Percentiles rank a stretch among this genome's conserved stretches.
Conservation (phyloP, 2,113 vertebrate genomes). For the Nymphicus hollandicus region DNA sequence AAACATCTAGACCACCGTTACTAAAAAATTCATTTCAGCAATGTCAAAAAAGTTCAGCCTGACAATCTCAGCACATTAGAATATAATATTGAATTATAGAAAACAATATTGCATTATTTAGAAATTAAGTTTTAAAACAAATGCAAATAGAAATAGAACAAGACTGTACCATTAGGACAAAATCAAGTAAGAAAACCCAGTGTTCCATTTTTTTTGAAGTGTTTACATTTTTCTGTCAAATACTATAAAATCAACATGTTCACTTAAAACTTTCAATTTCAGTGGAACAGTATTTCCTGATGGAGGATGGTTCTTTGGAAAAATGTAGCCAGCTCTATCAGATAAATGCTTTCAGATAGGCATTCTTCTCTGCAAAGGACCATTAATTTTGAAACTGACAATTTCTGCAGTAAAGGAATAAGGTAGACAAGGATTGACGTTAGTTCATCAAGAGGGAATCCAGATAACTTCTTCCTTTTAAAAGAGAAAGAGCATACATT, state of each 20-base stretch:
- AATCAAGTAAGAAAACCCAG: neutral
- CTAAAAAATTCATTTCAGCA: neutral
- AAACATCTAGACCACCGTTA: neutral
- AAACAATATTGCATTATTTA: neutral
- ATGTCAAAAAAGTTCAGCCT: neutral
- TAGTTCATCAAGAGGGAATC: neutral
- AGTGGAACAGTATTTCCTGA: neutral
- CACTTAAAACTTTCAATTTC: constrained; percentile 4
- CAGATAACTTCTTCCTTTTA: constrained; percentile 7
- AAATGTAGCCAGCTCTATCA: constrained; percentile 1
- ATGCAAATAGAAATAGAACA: neutral
- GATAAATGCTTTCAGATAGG: constrained; percentile 26
- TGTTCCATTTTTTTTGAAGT: neutral
- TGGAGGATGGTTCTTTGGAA: neutral
- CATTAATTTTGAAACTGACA: constrained; percentile 57
- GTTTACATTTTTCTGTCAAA: constrained; percentile 25
- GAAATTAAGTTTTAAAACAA: constrained; percentile 11
- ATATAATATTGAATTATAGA: neutral
- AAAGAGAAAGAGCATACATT: constrained; percentile 7
- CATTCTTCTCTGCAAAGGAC: constrained; percentile 13
- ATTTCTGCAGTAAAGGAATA: constrained; percentile 38
- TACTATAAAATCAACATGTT: neutral
- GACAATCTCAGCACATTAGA: neutral
- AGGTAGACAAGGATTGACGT: constrained; percentile 10
- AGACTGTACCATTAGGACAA: neutral